Percentiles rank a stretch among this genome's conserved stretches.
These are phyloP conservation scores for Syngnathus typhle DNA, from an alignment of 2,113 vertebrate genomes.

Conservation along the genomic window DNA sequence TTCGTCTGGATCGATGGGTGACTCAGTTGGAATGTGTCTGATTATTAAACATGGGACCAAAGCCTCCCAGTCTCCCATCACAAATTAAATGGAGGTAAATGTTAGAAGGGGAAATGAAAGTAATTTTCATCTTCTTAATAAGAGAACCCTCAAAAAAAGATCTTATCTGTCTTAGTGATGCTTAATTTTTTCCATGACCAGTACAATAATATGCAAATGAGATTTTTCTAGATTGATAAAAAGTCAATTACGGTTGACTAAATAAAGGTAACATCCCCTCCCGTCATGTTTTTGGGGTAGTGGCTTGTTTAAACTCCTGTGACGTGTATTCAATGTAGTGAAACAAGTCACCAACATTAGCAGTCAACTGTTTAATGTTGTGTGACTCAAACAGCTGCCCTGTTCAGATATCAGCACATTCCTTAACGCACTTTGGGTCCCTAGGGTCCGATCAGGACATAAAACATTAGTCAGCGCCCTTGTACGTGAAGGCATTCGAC, in stretches of 20 bases:
- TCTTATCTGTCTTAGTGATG: not conserved
- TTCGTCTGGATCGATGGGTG: conserved; percentile 64
- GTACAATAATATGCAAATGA: not conserved
- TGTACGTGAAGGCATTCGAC: not conserved
- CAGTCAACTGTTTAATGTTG: not conserved
- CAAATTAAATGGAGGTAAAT: conserved; percentile 59
- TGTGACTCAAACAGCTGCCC: not conserved
- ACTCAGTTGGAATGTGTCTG: conserved; percentile 57
- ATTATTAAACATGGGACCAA: conserved; percentile 72
- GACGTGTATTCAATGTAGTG: conserved; percentile 3
- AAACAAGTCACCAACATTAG: not conserved
- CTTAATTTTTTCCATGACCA: not conserved
- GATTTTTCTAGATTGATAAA: not conserved
- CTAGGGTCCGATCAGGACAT: not conserved
- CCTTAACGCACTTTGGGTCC: not conserved
- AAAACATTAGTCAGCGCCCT: not conserved
- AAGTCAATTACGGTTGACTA: not conserved
- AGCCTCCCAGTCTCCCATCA: conserved; percentile 63
- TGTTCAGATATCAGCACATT: not conserved
- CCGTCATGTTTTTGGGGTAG: not conserved
- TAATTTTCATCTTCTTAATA: conserved; percentile 43
- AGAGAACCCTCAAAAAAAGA: not conserved
- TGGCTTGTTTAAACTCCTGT: not conserved
- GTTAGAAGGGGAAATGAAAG: conserved; percentile 27
- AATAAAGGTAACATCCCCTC: not conserved